These are phyloP conservation scores for Drosophila subquinaria DNA, from an alignment of 2,888 invertebrate species.

Conservation along the genomic window DNA sequence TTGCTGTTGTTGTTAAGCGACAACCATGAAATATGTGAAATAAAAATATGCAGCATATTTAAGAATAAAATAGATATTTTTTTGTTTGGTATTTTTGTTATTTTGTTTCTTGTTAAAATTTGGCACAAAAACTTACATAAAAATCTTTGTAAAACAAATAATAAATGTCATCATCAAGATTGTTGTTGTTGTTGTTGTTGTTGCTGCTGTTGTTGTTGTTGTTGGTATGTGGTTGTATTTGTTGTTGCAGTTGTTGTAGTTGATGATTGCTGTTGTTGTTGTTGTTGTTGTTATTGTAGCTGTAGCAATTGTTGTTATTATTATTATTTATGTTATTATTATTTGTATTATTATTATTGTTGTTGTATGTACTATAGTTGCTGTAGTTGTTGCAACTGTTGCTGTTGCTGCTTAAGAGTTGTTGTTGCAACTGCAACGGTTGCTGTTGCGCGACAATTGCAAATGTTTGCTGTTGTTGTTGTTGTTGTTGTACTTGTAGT, in stretches of 20 bases:
- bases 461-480: conserved; percentile 30
- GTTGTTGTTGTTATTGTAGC: conserved; percentile 27
- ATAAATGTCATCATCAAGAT: conserved; percentile 81
- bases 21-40: neutral
- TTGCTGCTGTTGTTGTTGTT: conserved; percentile 60
- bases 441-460: conserved; percentile 63
- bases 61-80: neutral
- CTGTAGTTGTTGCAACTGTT: conserved; percentile 46
- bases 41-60: neutral
- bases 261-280: conserved; percentile 46
- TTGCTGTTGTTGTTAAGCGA: neutral
- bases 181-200: conserved; percentile 75
- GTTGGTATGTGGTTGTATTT: conserved; percentile 48
- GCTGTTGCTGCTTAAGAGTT: conserved; percentile 46
- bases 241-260: conserved; percentile 29
- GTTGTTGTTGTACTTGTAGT: conserved; percentile 38
- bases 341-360: conserved; percentile 38
- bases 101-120: conserved; percentile 15
- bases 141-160: conserved; percentile 84
- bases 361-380: conserved; percentile 35
- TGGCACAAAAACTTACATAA: conserved; percentile 80
- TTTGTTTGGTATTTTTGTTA: neutral
- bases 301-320: conserved; percentile 27
- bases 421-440: conserved; percentile 45
- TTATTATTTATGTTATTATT: conserved; percentile 30